Percentiles rank a stretch among this genome's conserved stretches.
These are phyloP conservation scores for Dendroctonus ponderosae DNA, from an alignment of 1,140 invertebrate genomes.

Conservation along the genomic window DNA sequence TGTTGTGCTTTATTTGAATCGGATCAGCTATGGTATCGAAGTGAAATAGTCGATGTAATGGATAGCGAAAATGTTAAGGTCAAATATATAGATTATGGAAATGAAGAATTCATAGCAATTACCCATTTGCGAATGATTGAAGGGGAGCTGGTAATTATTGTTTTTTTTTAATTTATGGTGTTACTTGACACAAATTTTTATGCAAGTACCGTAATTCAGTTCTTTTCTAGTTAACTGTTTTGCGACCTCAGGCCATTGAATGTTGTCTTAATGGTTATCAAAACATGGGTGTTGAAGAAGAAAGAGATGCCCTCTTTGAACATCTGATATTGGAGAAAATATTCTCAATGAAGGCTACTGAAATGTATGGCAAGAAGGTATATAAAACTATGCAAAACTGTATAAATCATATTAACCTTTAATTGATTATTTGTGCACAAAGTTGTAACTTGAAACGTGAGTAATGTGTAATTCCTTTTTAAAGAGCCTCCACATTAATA, in stretches of 20 bases:
- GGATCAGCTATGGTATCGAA: conserved; percentile 73
- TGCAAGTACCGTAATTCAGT: no score
- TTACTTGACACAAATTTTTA: neutral
- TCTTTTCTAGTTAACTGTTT: conserved; percentile 53
- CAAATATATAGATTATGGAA: conserved; percentile 78
- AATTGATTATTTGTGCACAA: no score
- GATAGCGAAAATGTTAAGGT: conserved; percentile 56
- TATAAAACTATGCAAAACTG: neutral
- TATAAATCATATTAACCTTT: neutral
- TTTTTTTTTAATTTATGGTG: conserved; percentile 3
- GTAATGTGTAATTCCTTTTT: no score
- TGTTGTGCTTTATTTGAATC: conserved; percentile 72
- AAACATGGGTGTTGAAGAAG: conserved; percentile 45
- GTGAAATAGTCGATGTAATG: conserved; percentile 56
- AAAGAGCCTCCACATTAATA: no score
- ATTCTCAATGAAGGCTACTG: conserved; percentile 59
- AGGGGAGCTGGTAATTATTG: conserved; percentile 50
- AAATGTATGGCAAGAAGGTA: conserved; percentile 50
- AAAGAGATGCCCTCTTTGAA: conserved; percentile 53
- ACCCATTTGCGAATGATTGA: conserved; percentile 62
- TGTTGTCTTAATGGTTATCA: conserved; percentile 65
- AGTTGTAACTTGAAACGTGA: no score
- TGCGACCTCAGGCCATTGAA: conserved; percentile 72
- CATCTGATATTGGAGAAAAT: conserved; percentile 52
- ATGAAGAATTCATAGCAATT: conserved; percentile 64